A percentile compares a stretch with the other conserved stretches of the same genome.
Conservation (phyloP, 2,888 invertebrate genomes). For the Ennomos fuscantarius region DNA sequence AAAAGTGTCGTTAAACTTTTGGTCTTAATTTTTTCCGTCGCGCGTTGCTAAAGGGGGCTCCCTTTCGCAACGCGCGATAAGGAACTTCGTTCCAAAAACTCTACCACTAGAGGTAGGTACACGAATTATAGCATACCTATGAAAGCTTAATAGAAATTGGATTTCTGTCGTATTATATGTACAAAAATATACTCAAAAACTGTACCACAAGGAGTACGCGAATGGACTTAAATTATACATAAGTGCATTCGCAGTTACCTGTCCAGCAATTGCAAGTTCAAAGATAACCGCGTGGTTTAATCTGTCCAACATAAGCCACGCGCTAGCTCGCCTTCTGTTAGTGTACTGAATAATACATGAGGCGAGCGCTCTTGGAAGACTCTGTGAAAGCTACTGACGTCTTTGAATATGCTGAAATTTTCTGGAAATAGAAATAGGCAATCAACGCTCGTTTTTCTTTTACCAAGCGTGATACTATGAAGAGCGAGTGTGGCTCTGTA, state of each 20-base stretch:
- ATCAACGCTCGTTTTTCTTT: no score
- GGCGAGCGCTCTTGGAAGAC: conserved; percentile 15
- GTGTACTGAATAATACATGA: conserved; percentile 28
- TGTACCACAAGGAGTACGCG: no score
- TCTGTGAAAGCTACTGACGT: not conserved
- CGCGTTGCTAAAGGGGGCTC: no score
- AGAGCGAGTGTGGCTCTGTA: not conserved
- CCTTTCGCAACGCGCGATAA: no score
- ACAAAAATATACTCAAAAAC: no score
- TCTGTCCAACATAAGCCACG: conserved; percentile 14
- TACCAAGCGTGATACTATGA: not conserved
- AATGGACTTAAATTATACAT: conserved; percentile 6
- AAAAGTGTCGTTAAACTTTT: no score
- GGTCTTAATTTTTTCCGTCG: no score
- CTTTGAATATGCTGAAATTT: conserved; percentile 11
- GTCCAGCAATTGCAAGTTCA: conserved; percentile 17
- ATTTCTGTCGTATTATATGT: no score
- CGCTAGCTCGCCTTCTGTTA: conserved; percentile 11
- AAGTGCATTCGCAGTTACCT: not conserved
- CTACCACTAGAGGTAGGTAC: no score
- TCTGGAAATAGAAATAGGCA: not conserved
- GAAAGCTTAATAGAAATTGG: no score
- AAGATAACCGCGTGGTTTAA: conserved; percentile 17
- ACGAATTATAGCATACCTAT: no score
- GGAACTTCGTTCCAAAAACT: no score